Base-by-base conservation (phyloP, 92 coral and sea anemone species). In the Bergia sp. region DNA sequence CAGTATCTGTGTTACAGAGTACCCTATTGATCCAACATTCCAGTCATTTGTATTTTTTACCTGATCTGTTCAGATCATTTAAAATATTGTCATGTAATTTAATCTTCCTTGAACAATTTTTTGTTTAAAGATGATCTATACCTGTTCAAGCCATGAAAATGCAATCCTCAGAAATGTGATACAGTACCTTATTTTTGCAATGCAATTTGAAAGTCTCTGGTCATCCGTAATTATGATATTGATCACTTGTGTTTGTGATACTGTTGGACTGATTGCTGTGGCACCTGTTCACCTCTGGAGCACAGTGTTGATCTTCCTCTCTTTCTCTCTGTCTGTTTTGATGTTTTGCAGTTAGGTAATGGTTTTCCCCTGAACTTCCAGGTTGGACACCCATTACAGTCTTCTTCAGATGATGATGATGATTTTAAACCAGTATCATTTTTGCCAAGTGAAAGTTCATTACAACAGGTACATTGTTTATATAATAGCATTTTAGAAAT, bases 381-480 rank as follows among this genome's bases (percentile, higher is more conserved):
- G 99, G 99, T 93, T 85, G 99, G 99, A 58, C 97, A 95, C 47
- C 98, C 98, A 45, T 82, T 97, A 61, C 99, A 97, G 91, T 97
- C 99, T 41, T 97, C 99, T 53, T 96, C 98, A 61, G 99, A 97
- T 86, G 99, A 97, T 81, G 99, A 97, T 3, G 99, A 97, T 36
- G 95, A 94, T 77, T 97, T 94, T 75, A 96, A 94, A 84, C 99
- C 99, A 5, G 95, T 94, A 12, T 91, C 99, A 67, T 97, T 97
- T 87, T 79, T 97, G 50, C 98, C 93, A 3, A 97, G 93, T 80
- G 96, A 93, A 67, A 90, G 89, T 69, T 94, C 99, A 38, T 89
- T 94, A 64, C 99, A 97, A 87, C 99, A 97, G 98, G 99, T 97
- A 87, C 10, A 78, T 39, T 53, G 7, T 13, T 9, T 6, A 29